Percentiles rank a stretch among this genome's conserved stretches.
Evolutionary conservation across 1,140 invertebrate genomes (phyloP).

Genomic region (Riptortus pedestris): DNA sequence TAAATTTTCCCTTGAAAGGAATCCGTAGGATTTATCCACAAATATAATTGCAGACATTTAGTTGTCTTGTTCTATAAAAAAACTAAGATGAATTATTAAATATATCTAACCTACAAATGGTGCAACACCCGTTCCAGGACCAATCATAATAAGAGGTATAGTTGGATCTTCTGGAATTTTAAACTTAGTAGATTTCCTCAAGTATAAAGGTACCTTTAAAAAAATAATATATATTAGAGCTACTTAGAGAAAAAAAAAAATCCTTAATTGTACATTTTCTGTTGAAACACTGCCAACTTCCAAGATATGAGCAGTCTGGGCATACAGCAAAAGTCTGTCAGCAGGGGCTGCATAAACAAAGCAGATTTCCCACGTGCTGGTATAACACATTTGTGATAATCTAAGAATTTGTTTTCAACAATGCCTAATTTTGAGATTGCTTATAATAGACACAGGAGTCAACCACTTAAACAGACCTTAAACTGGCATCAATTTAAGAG

Average conservation of each 20-base stretch:
- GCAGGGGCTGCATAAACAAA: too few species aligned
- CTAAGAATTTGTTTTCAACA: too few species aligned
- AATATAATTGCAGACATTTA: not conserved
- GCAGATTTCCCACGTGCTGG: too few species aligned
- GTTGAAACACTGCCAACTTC: too few species aligned
- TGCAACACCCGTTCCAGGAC: constrained; percentile 70
- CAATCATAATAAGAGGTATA: constrained; percentile 62
- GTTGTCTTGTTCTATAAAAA: not conserved
- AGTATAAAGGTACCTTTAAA: constrained; percentile 49
- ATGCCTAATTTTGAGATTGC: too few species aligned
- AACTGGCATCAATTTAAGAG: too few species aligned
- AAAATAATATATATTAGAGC: constrained; percentile 16
- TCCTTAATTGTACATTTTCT: constrained; percentile 32
- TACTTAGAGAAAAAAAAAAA: too few species aligned
- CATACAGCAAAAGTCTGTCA: too few species aligned
- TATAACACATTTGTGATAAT: too few species aligned
- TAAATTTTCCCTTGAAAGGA: not conserved
- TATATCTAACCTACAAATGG: constrained; percentile 51
- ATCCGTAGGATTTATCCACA: not conserved
- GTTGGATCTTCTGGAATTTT: constrained; percentile 42
- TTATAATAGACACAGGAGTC: too few species aligned
- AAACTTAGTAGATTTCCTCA: constrained; percentile 48
- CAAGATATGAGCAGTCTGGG: too few species aligned
- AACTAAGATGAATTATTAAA: not conserved
- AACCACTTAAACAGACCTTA: too few species aligned